phyloP scores from a whole-genome alignment of 2,888 invertebrate species.

The Drosophila antonietae region DNA sequence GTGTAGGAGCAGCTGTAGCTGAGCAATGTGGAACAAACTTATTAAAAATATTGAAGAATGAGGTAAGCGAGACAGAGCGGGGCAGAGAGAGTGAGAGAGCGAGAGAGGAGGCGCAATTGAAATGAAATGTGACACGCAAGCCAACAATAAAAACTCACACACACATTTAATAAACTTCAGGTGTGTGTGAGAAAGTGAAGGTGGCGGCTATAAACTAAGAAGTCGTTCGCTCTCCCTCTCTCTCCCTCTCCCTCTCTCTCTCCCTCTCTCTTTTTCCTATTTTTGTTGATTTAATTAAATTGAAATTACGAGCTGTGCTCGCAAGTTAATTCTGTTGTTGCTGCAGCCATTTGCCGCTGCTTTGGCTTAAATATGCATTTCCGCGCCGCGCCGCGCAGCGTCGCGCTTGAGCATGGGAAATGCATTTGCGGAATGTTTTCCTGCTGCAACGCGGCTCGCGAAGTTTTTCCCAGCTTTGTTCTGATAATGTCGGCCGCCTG shows the following conservation, averaged over 20 bases:
- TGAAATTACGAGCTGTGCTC: constrained; percentile 56
- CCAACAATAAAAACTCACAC: constrained; percentile 41
- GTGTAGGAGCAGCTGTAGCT: constrained; percentile 18
- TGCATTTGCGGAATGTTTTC: constrained; percentile 79
- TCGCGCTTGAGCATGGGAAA: constrained; percentile 73
- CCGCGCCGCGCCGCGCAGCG: constrained; percentile 27
- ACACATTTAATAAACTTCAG: constrained; percentile 11
- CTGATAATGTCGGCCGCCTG: constrained; percentile 28
- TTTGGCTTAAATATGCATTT: constrained; percentile 65
- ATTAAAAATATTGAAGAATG: constrained; percentile 58
- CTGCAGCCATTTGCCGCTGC: constrained; percentile 15
- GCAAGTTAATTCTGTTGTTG: constrained; percentile 20
- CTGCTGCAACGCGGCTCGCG: constrained; percentile 11
- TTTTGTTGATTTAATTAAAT: constrained; percentile 61
- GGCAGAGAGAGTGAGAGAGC: neutral
- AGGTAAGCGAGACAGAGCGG: neutral
- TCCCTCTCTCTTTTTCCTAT: constrained; percentile 3
- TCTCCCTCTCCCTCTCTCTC: neutral
- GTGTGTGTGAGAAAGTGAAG: constrained; percentile 60
- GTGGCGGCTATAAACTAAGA: constrained; percentile 32
- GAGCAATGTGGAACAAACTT: constrained; percentile 58
- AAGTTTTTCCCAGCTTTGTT: constrained; percentile 67
- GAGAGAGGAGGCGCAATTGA: constrained; percentile 44
- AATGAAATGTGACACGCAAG: constrained; percentile 61
- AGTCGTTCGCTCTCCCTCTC: constrained; percentile 2